Evolutionary conservation across 1,140 invertebrate genomes (phyloP), one percentile per base, ranked within the genome.

Genomic region (Mamestra configurata): DNA sequence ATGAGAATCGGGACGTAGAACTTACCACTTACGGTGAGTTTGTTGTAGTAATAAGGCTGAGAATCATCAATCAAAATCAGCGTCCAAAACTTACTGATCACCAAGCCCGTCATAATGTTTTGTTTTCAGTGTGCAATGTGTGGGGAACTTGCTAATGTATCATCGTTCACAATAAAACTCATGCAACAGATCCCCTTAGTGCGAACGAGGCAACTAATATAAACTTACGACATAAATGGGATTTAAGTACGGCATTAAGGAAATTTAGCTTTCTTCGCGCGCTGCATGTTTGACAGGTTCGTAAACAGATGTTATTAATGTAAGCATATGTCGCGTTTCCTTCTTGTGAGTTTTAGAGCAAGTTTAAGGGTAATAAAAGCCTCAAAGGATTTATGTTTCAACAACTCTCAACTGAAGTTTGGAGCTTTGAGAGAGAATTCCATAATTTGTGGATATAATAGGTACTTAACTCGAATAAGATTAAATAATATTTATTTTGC

Each of bases 1-100:
- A 91, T 92, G 83, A 93, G 88, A 88, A 85, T 85, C 79, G 71
- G 57, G 79, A 79, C 79, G 78, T 73, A 46, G 18, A 43, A 59
- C 22, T 24, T 68, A 68, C 7, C 40, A 70, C 40, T 46, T 70
- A 46, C 20, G 20, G 6, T 15, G 20, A 66, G 15, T 0, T 24
- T 11, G 18, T 37, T 43, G 7, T 18, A 11, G 20, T 46, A 18
- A 40, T 22, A 24, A 68, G 5, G 11, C 2, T 5, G 1, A 35
- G 13, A 13, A 68, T 46, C 10, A 49, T 49, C 40, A 70, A 70
- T 70, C 11, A 27, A 13, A 66, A 66, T 66, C 10, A 59, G 18
- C 22, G 18, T 55, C 22, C 20, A 18, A 24, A 27, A n/a, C 15
- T 49, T 15, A 15, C 15, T 49, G 43, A 49, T 49, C 43, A 5